phyloP scores from a whole-genome alignment of 1,140 invertebrate genomes.

The Mizuhopecten yessoensis region DNA sequence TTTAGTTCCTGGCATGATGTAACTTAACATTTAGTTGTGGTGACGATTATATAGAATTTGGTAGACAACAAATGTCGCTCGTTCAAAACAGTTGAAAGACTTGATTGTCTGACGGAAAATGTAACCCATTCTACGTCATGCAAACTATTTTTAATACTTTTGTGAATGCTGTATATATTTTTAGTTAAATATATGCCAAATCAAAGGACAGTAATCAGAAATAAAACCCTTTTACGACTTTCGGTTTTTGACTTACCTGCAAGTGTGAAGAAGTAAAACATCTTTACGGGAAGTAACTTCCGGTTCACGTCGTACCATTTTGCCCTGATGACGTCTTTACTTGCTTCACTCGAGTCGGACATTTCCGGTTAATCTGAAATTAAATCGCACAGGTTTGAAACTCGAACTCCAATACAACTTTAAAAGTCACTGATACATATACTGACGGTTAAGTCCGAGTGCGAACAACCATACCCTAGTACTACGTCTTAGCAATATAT shows the following conservation, averaged over 20 bases:
- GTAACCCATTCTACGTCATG: background rate
- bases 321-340: slow-evolving; percentile 36
- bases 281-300: slow-evolving; percentile 92
- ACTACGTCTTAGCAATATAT: too few relatives aligned
- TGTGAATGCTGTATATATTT: too few relatives aligned
- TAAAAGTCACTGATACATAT: too few relatives aligned
- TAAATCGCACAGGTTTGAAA: background rate
- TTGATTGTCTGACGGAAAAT: background rate
- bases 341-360: slow-evolving; percentile 5
- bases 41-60: too few relatives aligned
- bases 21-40: too few relatives aligned
- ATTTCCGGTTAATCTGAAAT: background rate
- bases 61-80: too few relatives aligned
- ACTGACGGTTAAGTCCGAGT: too few relatives aligned
- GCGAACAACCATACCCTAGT: too few relatives aligned
- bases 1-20: too few relatives aligned
- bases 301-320: slow-evolving; percentile 86
- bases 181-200: background rate
- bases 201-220: background rate
- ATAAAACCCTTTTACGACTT: too few relatives aligned
- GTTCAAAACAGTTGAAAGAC: background rate
- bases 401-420: background rate
- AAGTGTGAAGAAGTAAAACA: slow-evolving; percentile 94
- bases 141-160: too few relatives aligned
- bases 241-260: slow-evolving; percentile 89